Evolutionary conservation across 2,113 vertebrate species (phyloP).

Genomic region (human (Homo sapiens)): DNA sequence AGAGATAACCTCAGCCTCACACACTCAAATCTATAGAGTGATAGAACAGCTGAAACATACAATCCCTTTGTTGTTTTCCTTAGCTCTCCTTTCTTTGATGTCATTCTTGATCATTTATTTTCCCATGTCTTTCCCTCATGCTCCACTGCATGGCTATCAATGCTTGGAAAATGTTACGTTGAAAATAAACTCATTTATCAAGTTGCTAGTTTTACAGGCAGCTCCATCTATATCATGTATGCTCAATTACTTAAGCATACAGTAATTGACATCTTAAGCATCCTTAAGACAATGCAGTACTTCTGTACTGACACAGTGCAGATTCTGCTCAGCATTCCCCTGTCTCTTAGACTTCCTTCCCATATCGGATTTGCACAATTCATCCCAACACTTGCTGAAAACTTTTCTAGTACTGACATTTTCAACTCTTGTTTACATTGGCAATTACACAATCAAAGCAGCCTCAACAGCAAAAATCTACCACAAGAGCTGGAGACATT

Average conservation of each 20-base stretch:
- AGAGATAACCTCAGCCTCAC: neutral
- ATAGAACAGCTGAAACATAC: neutral
- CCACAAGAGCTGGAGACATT: neutral
- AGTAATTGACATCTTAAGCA: too few species aligned
- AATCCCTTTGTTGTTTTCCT: neutral
- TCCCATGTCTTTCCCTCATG: neutral
- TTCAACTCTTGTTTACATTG: neutral
- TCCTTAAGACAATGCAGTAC: neutral
- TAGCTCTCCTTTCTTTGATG: neutral
- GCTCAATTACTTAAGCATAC: too few species aligned
- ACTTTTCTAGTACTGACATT: neutral
- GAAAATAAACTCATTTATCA: neutral
- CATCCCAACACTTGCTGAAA: constrained; percentile 17
- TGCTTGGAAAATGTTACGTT: neutral
- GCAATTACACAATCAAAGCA: neutral
- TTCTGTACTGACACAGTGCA: neutral
- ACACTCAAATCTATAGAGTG: neutral
- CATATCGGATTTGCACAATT: neutral
- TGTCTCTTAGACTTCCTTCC: neutral
- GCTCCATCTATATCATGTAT: neutral
- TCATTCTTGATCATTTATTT: neutral
- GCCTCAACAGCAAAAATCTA: neutral
- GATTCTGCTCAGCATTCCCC: neutral
- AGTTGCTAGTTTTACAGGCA: neutral
- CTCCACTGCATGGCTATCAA: neutral